Base-by-base conservation (phyloP, 2,888 invertebrate species). In the Drosophila cognata region DNA sequence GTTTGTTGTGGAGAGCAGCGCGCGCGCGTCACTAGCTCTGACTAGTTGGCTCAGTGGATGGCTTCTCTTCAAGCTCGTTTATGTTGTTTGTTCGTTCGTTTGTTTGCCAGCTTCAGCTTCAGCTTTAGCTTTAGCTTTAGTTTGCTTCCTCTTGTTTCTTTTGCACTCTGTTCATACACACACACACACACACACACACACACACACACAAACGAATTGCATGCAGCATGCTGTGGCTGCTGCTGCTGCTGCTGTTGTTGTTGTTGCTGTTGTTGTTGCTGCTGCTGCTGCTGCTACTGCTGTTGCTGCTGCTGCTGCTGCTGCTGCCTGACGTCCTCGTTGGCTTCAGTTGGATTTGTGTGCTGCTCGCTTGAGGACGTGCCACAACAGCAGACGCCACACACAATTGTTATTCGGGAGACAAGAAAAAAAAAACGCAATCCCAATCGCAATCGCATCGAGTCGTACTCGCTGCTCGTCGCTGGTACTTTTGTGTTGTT, bases 341-440 rank as follows among this genome's bases (percentile, higher is more conserved):
- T 66, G 71, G 61, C 65, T 73, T 71, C 84, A 89, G 84, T 84
- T 84, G 84, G 69, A 73, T 72, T 89, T 89, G 69, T 75, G 77
- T 67, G 88, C 75, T 87, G 79, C 65, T 89, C 75, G 89, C 75
- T 89, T 75, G 84, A 78, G 84, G 89, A 86, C 88, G 89, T 87
- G 79, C 74, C 64, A 57, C 60, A 79, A 74, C 67, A 67, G 76
- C 36, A 67, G 74, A 33, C 62, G 65, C 65, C 38, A 52, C 28
- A 53, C 46, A 56, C 57, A 41, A 21, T 64, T 36, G 28, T 38
- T 28, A 50, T 64, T 64, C 65, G 70, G 33, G 25, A 46, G 46
- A 46, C 13, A 25, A 25, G 4, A 46, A 8, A n/a, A 41, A 46
- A 60, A n/a, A 43, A 63, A 35, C 59, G 62, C 41, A 77, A 75